A percentile compares a stretch with the other conserved stretches of the same genome.
These are phyloP conservation scores for Dendrolimus kikuchii DNA, from an alignment of 1,140 invertebrate species.

Conservation along the genomic window DNA sequence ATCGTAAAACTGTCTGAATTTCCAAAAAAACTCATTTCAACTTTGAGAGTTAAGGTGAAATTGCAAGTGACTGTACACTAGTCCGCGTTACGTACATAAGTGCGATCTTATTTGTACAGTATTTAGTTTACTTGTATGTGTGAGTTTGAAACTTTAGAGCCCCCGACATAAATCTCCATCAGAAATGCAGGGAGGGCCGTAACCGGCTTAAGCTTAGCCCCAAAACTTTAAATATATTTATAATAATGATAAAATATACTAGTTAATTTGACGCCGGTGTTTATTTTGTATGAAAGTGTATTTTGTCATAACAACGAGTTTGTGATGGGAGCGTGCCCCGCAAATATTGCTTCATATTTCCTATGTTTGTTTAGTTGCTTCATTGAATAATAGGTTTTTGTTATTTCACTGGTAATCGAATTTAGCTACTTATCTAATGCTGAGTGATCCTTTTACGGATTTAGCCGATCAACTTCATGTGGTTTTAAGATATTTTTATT, in stretches of 20 bases:
- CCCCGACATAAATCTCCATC: slow-evolving; percentile 70
- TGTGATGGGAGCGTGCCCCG: slow-evolving; percentile 29
- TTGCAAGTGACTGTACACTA: slow-evolving; percentile 21
- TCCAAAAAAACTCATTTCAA: no score
- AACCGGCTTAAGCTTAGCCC: slow-evolving; percentile 68
- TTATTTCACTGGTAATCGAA: slow-evolving; percentile 43
- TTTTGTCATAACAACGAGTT: slow-evolving; percentile 43
- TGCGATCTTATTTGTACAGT: slow-evolving; percentile 7
- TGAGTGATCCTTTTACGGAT: slow-evolving; percentile 11
- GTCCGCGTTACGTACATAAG: slow-evolving; percentile 12
- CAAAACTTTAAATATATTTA: slow-evolving; percentile 58
- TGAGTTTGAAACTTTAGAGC: slow-evolving; percentile 64
- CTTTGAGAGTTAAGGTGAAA: slow-evolving; percentile 3
- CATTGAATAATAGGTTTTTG: slow-evolving; percentile 51
- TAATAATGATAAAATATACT: slow-evolving; percentile 64
- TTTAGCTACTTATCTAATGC: slow-evolving; percentile 33
- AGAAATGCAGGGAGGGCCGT: slow-evolving; percentile 65
- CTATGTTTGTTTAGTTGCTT: slow-evolving; percentile 24
- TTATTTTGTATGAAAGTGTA: slow-evolving; percentile 43
- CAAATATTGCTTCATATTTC: slow-evolving; percentile 64
- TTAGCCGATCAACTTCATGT: no score
- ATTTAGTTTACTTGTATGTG: slow-evolving; percentile 17
- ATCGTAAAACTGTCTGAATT: no score
- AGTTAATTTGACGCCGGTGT: slow-evolving; percentile 52
- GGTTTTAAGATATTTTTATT: slow-evolving; percentile 9